Evolutionary conservation across 2,113 vertebrate species (phyloP), one percentile per base, ranked within the genome.

Genomic region (Hypocryptadius cinnamomeus): DNA sequence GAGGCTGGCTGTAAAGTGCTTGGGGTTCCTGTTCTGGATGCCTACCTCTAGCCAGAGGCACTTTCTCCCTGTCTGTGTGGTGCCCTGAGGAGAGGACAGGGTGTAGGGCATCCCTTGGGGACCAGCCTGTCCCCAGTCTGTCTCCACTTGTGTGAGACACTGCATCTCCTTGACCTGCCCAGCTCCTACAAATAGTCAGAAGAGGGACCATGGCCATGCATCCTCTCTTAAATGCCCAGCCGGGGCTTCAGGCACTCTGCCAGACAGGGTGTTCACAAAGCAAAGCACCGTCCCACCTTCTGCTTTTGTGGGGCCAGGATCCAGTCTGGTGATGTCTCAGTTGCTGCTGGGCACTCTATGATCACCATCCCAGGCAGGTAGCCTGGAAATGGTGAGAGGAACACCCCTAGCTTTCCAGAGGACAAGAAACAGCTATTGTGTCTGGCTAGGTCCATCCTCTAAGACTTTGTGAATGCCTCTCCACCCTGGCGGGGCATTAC

Each of bases 191-290:
- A 11, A 14, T 57, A 25, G 24, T 81, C 44, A 65, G 21, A 73
- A 70, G 64, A 81, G n/a, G 33, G 33, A 51, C 20, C 1, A 2
- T 35, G 30, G 69, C 42, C 33, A 5, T 4, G 6, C 0, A 1
- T 51, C 24, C 51, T 65, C 21, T 85, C 59, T 54, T 53, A 44
- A 54, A 69, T 60, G n/a, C 60, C n/a, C 42, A 27, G 6, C 0
- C 3, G 3, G 24, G 48, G 24, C 40, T 76, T 16, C 2, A 10
- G 45, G 51, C 13, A 22, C 30, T 74, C 63, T 68, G 42, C n/a
- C 33, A 28, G n/a, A 10, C 33, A 74, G 20, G 10, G 8, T 22
- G 11, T 15, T n/a, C 40, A 8, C 11, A 15, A 37, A 47, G 22
- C 59, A 81, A 33, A 45, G 17, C 64, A 56, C 27, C 7, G 2